Base-by-base conservation (phyloP, 2,797 vertebrate species). In the Taenioides sp. region DNA sequence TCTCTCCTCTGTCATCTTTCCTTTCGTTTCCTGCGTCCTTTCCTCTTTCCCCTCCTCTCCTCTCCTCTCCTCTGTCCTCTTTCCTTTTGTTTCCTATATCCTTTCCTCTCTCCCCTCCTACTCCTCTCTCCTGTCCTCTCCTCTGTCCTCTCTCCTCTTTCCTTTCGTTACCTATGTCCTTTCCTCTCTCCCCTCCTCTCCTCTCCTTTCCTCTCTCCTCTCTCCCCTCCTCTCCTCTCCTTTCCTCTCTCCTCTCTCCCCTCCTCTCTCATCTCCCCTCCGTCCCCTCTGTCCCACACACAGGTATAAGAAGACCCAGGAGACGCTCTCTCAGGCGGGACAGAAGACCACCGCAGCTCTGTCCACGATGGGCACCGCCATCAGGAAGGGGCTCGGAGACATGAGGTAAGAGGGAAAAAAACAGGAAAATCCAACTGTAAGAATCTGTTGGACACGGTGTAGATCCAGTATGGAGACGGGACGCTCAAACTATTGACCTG, bases 261-360 rank as follows among this genome's bases (percentile, higher is more conserved):
- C 4, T 22, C 17, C 0, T 22, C 28, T n/a, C 49, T 11, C 28
- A n/a, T 28, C 28, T 20, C 12, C 20, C 22, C 14, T 23, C 52
- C 9, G 14, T 14, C 63, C 11, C 6, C 22, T 22, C 9, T 40
- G 31, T 37, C 16, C 1, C 5, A 14, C 55, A 12, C 17, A 5
- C 86, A 99, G 97, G 83, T 99, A 98, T 55, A 98, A 97, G 92
- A 99, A 97, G 94, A 99, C 97, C 79, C 96, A 97, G 89, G 97
- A 98, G 92, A 99, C 97, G 0, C 94, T 99, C 37, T 95, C 96
- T 63, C 95, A 96, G 88, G 97, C 97, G 0, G 95, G 97, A 69
- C 95, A 96, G 93, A 99, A 96, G 93, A 99, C 97, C 16, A 95
- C 93, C 1, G 96, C 96, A 7, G 97, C 96, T 66, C 83, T 99